phyloP scores from a whole-genome alignment of 64 coral and sea anemone genomes.

The Montipora cactus region DNA sequence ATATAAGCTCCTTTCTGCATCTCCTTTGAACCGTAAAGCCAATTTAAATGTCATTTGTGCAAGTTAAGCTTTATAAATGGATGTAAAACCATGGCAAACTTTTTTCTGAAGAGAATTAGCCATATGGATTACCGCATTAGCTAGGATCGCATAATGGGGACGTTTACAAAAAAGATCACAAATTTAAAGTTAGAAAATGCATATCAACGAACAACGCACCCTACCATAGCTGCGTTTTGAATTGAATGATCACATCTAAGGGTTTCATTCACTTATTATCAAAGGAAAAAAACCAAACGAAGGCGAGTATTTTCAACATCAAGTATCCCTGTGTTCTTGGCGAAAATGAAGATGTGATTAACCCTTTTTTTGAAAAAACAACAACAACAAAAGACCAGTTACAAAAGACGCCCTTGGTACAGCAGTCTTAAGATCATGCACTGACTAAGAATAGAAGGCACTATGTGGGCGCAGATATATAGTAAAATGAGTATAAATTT shows the following conservation, averaged over 20 bases:
- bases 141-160: too few species aligned
- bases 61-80: not conserved
- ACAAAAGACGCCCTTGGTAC: not conserved
- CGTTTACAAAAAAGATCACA: too few species aligned
- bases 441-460: not conserved
- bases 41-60: not conserved
- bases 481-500: not conserved
- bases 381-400: not conserved
- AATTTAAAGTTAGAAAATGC: not conserved
- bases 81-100: not conserved
- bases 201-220: not conserved
- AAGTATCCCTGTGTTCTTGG: not conserved
- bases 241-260: not conserved
- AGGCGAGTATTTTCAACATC: not conserved
- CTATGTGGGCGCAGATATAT: not conserved
- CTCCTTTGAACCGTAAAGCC: not conserved
- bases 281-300: too few species aligned
- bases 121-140: not conserved
- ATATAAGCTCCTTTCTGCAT: not conserved
- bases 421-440: not conserved
- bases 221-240: not conserved
- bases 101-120: not conserved
- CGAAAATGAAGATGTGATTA: not conserved
- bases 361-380: not conserved
- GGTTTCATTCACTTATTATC: not conserved